A percentile compares a stretch with the other conserved stretches of the same genome.
phyloP scores from a whole-genome alignment of 2,113 vertebrate genomes.

The Myrmophylax atrothorax region DNA sequence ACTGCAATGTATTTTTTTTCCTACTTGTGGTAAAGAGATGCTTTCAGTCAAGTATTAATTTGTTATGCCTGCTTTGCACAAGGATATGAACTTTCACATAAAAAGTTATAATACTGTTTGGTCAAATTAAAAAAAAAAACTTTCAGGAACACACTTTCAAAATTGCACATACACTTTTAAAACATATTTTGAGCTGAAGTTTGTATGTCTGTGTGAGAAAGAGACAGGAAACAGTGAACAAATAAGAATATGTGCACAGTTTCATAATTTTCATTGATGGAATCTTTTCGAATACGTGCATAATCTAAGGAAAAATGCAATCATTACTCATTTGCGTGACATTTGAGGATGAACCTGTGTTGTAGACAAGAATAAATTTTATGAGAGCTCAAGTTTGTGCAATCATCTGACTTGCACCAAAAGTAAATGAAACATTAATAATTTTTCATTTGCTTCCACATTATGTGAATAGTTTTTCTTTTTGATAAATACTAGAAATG shows the following conservation, averaged over 20 bases:
- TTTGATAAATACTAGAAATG: background rate
- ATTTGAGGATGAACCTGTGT: background rate
- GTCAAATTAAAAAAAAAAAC: background rate
- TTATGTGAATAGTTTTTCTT: background rate
- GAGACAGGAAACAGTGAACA: background rate
- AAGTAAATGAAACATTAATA: rapidly evolving
- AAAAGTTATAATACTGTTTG: background rate
- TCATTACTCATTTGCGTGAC: background rate
- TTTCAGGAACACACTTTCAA: background rate
- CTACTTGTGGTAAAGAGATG: background rate
- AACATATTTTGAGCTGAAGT: background rate
- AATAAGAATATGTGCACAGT: background rate
- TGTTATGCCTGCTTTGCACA: background rate
- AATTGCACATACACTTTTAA: background rate
- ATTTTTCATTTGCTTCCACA: background rate
- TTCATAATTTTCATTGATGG: background rate
- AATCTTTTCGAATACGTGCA: background rate
- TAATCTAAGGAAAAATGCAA: background rate
- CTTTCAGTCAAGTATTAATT: background rate
- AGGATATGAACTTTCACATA: background rate
- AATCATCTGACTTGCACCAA: background rate
- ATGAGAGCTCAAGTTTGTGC: background rate
- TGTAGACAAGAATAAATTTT: background rate
- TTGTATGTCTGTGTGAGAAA: background rate
- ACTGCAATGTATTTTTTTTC: background rate